These are phyloP conservation scores for Temnothorax curvispinosus DNA, from an alignment of 1,140 invertebrate genomes.

Conservation along the genomic window DNA sequence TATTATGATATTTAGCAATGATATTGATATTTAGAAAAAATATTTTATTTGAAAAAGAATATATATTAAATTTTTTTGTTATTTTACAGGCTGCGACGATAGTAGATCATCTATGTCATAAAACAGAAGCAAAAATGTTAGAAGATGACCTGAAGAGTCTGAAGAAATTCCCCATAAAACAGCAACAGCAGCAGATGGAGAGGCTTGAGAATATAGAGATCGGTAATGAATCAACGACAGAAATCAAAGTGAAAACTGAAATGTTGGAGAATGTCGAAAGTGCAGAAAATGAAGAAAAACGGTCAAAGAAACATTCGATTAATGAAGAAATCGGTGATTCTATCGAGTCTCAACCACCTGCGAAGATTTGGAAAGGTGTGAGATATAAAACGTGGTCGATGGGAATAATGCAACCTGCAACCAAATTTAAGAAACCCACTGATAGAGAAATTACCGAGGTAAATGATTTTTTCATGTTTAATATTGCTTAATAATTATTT, in stretches of 20 bases:
- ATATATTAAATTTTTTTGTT: background rate
- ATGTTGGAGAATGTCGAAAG: constrained; percentile 86
- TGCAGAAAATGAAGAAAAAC: constrained; percentile 84
- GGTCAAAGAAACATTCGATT: constrained; percentile 83
- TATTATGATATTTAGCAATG: background rate
- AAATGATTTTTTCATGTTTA: constrained; percentile 37
- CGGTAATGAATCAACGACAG: constrained; percentile 72
- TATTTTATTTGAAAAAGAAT: background rate
- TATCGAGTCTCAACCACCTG: constrained; percentile 84
- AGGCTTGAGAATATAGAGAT: constrained; percentile 75
- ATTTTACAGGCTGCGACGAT: constrained; percentile 86
- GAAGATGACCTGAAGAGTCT: constrained; percentile 82
- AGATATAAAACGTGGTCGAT: constrained; percentile 91
- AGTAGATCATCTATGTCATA: constrained; percentile 88
- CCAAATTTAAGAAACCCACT: constrained; percentile 91
- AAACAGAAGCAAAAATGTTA: constrained; percentile 81
- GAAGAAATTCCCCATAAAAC: constrained; percentile 77
- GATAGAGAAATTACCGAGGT: constrained; percentile 94
- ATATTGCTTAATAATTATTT: constrained; percentile 12
- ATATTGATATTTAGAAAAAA: background rate
- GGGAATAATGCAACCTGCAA: constrained; percentile 88
- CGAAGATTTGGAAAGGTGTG: constrained; percentile 90
- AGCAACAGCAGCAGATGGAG: constrained; percentile 44
- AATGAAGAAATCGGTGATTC: constrained; percentile 77
- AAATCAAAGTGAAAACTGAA: constrained; percentile 81